phyloP scores from a whole-genome alignment of 2,888 invertebrate species.

The Mythimna loreyi region DNA sequence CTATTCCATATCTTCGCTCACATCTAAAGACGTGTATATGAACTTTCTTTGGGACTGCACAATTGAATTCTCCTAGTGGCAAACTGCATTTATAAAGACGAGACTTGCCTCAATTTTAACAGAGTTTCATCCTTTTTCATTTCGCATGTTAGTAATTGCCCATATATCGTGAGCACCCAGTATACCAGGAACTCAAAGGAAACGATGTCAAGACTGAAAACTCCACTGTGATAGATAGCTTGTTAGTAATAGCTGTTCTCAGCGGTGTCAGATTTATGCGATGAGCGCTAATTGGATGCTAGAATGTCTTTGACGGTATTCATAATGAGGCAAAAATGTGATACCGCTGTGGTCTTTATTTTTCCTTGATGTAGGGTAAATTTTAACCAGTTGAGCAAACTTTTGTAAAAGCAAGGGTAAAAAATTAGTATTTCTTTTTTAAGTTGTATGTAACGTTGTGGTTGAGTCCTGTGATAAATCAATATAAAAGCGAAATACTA shows the following conservation, averaged over 20 bases:
- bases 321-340: conserved; percentile 44
- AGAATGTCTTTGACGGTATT: conserved; percentile 46
- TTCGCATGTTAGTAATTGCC: not conserved
- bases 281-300: conserved; percentile 51
- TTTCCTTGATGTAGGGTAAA: conserved; percentile 7
- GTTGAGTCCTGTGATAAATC: not conserved
- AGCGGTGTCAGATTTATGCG: conserved; percentile 46
- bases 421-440: not conserved
- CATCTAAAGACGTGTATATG: not conserved
- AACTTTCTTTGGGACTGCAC: not conserved
- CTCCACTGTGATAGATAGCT: conserved; percentile 29
- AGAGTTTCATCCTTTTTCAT: conserved; percentile 12
- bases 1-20: not conserved
- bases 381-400: not conserved
- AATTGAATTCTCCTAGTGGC: not conserved
- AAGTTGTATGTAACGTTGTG: not conserved
- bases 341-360: conserved; percentile 20
- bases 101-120: not conserved
- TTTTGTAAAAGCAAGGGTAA: not conserved
- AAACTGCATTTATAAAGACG: not conserved
- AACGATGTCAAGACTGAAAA: conserved; percentile 47
- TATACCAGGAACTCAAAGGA: conserved; percentile 8
- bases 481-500: too few species aligned
- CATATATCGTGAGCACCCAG: conserved; percentile 4
- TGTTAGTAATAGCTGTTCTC: conserved; percentile 38